phyloP scores from a whole-genome alignment of 2,113 vertebrate species.

The Bombycilla garrulus region DNA sequence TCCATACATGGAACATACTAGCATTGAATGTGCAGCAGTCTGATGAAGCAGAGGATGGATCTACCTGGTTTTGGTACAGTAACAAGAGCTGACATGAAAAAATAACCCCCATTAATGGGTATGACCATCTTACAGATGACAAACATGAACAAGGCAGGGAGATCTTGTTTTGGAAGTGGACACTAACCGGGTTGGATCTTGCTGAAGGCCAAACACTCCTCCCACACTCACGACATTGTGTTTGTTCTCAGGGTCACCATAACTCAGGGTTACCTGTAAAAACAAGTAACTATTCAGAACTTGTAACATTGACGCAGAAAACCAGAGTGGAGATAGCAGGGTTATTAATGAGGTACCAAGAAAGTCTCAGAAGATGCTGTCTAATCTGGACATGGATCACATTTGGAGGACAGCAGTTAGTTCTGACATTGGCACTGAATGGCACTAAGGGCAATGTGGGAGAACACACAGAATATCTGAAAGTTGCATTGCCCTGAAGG shows the following conservation, averaged over 20 bases:
- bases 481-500: not conserved
- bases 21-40: not conserved
- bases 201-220: slow-evolving; percentile 83
- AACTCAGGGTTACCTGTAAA: slow-evolving; percentile 93
- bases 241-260: slow-evolving; percentile 91
- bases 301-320: not conserved
- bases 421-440: not conserved
- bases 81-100: not conserved
- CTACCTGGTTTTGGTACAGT: not conserved
- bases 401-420: not conserved
- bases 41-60: not conserved
- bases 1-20: not conserved
- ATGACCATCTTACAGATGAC: not conserved
- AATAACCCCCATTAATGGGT: not conserved
- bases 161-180: not conserved
- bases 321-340: not conserved
- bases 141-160: not conserved
- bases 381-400: not conserved
- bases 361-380: not conserved
- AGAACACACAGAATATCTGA: not conserved
- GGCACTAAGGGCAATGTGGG: not conserved
- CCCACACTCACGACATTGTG: slow-evolving; percentile 86
- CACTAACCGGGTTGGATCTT: slow-evolving; percentile 91
- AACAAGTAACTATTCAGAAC: not conserved
- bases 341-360: not conserved